Conservation (phyloP, 2,888 invertebrate genomes). For the Carterocephalus palaemon region DNA sequence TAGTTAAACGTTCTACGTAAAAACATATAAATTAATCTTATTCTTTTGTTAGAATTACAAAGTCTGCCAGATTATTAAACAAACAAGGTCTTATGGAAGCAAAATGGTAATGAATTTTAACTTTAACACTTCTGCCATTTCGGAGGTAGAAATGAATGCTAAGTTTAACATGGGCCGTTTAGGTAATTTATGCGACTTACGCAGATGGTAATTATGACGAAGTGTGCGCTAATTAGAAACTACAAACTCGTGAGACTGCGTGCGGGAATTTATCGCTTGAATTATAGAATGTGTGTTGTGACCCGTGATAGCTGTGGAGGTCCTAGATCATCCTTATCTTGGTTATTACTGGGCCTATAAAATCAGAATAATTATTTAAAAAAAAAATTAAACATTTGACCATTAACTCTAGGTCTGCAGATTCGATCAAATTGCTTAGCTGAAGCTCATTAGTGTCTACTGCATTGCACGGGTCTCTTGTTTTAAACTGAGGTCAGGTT, state of each 20-base stretch:
- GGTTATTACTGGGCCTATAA: too few relatives aligned
- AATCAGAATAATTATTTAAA: too few relatives aligned
- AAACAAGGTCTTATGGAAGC: neutral
- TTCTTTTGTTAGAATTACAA: constrained; percentile 11
- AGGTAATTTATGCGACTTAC: constrained; percentile 22
- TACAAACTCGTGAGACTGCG: constrained; percentile 12
- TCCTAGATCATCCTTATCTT: too few relatives aligned
- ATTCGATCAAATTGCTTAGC: too few relatives aligned
- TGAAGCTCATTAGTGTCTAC: too few relatives aligned
- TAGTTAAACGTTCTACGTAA: too few relatives aligned
- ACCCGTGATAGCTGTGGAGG: too few relatives aligned
- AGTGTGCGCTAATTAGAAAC: constrained; percentile 21
- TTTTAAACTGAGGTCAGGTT: too few relatives aligned
- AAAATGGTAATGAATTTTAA: constrained; percentile 17
- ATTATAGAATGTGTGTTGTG: neutral
- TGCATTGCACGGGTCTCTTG: too few relatives aligned
- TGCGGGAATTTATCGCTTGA: constrained; percentile 13
- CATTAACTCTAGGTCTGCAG: too few relatives aligned
- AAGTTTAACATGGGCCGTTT: constrained; percentile 17
- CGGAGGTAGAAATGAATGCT: constrained; percentile 14
- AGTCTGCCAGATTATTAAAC: constrained; percentile 18
- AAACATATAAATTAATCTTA: too few relatives aligned
- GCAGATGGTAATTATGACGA: constrained; percentile 23
- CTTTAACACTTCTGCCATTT: constrained; percentile 16
- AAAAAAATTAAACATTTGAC: too few relatives aligned